Base-by-base conservation (phyloP, 2,113 vertebrate species). In the Mormyrus lacerda region DNA sequence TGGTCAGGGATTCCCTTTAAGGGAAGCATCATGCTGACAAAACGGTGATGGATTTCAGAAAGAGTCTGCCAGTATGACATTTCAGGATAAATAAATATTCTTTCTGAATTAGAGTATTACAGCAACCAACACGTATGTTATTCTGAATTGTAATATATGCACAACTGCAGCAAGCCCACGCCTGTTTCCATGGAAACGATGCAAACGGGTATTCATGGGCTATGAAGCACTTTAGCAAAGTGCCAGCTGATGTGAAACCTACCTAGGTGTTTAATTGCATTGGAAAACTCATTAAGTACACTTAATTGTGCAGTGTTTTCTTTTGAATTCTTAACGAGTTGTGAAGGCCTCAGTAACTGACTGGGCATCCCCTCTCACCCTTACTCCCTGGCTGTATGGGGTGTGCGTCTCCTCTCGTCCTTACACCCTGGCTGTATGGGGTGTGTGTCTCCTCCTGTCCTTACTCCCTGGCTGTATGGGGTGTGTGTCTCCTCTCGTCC, bases 161-260 rank as follows among this genome's bases (percentile, higher is more conserved):
- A 48, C 91, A 91, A 92, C 92, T 91, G 86, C 89, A 90, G 44
- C 90, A 92, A 92, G 91, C 90, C 82, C 90, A 73, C 11, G 9
- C 65, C 89, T 88, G 94, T 95, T 93, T 85, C 94, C 91, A 91
- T 92, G 92, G 93, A 51, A 92, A 94, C 92, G 69, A 93, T 9
- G 58, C 90, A 88, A 85, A 3, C 11, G 13, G 73, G 31, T 21
- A 48, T 48, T 42, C 27, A 88, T 91, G 85, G 87, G 88, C 85
- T 85, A 51, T 84, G 73, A 84, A 9, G 90, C 15, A 53, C 35
- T 79, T 17, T 73, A 44, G 50, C 35, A 44, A 90, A 39, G 82
- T 42, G 69, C 44, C 47, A 82, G 88, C 61, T 27, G 47, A 50
- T 24, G 15, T 35, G 10, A 35, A 82, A 82, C 69, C 8, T 82